Percentiles rank a stretch among this genome's conserved stretches.
These are phyloP conservation scores for cat (Felis catus) DNA, from an alignment of 2,113 vertebrate species.

Conservation along the genomic window DNA sequence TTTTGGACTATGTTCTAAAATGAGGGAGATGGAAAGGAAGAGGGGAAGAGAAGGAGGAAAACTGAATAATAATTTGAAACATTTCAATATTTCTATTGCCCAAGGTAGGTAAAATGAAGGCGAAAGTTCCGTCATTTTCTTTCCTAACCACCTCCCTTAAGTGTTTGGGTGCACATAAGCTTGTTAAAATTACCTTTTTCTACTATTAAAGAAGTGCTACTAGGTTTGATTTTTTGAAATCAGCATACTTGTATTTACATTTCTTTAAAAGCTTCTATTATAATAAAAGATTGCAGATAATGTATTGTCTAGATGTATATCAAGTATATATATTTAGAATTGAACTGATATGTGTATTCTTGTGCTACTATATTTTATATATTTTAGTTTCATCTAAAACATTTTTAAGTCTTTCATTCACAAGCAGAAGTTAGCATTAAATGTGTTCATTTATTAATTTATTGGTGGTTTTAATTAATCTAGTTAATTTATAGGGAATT, in stretches of 20 bases:
- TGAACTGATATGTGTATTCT: neutral
- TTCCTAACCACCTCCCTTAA: neutral
- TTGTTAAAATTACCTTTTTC: neutral
- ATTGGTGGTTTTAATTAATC: neutral
- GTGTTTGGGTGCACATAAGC: neutral
- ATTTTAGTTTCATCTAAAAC: neutral
- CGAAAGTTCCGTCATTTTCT: neutral
- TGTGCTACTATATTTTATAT: neutral
- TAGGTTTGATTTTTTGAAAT: conserved; percentile 25
- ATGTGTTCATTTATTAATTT: neutral
- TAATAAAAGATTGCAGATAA: neutral
- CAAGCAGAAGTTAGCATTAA: neutral
- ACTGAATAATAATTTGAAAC: neutral
- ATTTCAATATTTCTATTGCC: neutral
- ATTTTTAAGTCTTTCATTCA: neutral
- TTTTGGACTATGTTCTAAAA: neutral
- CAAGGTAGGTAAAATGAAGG: neutral
- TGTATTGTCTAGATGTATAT: neutral
- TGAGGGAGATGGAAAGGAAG: neutral
- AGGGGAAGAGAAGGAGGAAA: neutral
- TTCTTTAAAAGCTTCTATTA: neutral
- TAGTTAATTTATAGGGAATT: neutral
- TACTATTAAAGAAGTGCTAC: neutral
- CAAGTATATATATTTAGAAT: neutral
- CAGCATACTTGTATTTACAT: neutral